Base-by-base conservation (phyloP, 2,888 invertebrate species). In the Torymus aiolomorphi region DNA sequence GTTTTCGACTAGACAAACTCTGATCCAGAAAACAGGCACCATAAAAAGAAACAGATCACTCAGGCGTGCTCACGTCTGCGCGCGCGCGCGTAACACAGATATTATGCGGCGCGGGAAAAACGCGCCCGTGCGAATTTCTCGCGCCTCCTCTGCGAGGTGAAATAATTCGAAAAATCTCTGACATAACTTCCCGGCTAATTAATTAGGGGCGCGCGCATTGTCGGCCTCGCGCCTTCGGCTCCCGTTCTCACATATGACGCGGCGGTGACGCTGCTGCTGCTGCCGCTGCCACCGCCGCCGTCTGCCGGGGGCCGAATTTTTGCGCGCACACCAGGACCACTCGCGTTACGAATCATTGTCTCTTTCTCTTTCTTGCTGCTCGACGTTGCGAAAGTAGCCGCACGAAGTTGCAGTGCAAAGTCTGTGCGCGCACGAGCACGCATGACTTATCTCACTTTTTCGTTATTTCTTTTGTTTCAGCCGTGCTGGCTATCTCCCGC, bases 131-230 rank as follows among this genome's bases (percentile, higher is more conserved):
- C 81, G 84, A 86, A 85, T 80, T 83, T 84, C 83, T 73, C 83
- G 82, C 83, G 78, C 57, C 52, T 63, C 13, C 51, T n/a, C 14
- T 16, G 57, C 51, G 80, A 79, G 83, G 83, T 81, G 86, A 86
- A 86, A 85, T 85, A 84, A 83, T 85, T 87, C 86, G 82, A 87
- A 87, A 86, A 86, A 86, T 86, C 84, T 86, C 86, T 89, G 88
- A 89, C 89, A 89, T 89, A 89, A 89, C 89, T 88, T 89, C 88
- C 87, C 87, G 86, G 85, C 84, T 88, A 88, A 89, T 89, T 89
- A 89, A 89, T 89, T 88, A 88, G 84, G 79, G 70, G 69, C 78
- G 59, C 54, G 85, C 84, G 87, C 88, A 89, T 89, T 88, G 88
- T 88, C 85, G 82, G 76, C 52, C 82, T 67, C 65, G 2, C 71